phyloP scores from a whole-genome alignment of 2,797 vertebrate genomes.

The Oreonectes daqikongensis region DNA sequence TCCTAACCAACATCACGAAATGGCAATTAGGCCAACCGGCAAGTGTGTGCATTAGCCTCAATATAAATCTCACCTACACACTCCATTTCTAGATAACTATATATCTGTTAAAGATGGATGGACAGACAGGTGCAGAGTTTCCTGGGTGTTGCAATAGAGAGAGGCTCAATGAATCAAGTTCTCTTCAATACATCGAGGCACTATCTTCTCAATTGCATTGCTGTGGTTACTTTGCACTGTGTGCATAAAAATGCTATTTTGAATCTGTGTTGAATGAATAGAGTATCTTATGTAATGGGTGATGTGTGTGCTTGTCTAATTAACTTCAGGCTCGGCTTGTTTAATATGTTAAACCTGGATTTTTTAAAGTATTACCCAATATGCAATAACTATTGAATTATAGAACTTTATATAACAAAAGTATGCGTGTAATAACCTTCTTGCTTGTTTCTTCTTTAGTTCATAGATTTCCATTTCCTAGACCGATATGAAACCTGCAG shows the following conservation, averaged over 20 bases:
- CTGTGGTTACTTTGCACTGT: constrained; percentile 71
- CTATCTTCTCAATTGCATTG: constrained; percentile 70
- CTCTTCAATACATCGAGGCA: constrained; percentile 66
- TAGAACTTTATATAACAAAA: too few species aligned
- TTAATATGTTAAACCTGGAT: constrained; percentile 74
- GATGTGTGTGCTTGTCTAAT: constrained; percentile 66
- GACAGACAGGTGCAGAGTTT: constrained; percentile 50
- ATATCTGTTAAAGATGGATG: constrained; percentile 66
- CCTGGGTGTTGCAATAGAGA: constrained; percentile 52
- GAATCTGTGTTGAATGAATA: constrained; percentile 75
- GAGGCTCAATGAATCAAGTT: constrained; percentile 72
- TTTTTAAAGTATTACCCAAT: constrained; percentile 80
- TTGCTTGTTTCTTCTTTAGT: constrained; percentile 66
- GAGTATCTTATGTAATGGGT: constrained; percentile 63
- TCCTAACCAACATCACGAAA: constrained; percentile 34
- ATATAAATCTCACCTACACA: constrained; percentile 53
- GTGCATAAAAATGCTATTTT: constrained; percentile 72
- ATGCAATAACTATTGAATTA: constrained; percentile 76
- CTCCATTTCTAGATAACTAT: constrained; percentile 59
- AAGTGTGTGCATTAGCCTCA: constrained; percentile 54
- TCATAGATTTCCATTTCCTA: constrained; percentile 56
- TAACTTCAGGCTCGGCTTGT: constrained; percentile 71
- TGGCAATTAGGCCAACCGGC: constrained; percentile 53
- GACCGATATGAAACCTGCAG: constrained; percentile 58
- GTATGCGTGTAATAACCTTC: too few species aligned